phyloP scores from a whole-genome alignment of 2,113 vertebrate species.

The Actinemys pallida region DNA sequence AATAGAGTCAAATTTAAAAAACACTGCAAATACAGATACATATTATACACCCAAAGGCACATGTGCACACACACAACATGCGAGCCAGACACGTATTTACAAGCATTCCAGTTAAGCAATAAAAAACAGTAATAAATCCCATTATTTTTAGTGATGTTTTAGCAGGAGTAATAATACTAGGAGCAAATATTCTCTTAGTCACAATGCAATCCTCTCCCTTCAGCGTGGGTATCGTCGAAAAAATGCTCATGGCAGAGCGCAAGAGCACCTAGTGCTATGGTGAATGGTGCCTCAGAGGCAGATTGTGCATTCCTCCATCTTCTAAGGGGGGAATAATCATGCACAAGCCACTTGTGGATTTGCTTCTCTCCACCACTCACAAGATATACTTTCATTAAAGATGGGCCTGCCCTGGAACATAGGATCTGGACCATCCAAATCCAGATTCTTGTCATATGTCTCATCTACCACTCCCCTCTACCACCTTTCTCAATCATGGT shows the following conservation, averaged over 20 bases:
- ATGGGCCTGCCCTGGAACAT: accelerated
- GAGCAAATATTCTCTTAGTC: not conserved
- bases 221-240: accelerated
- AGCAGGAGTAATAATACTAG: not conserved
- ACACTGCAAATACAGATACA: not conserved
- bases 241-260: accelerated
- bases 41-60: not conserved
- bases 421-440: not conserved
- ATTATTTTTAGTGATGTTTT: not conserved
- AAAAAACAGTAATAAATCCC: not conserved
- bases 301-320: not conserved
- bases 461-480: not conserved
- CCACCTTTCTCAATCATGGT: not conserved
- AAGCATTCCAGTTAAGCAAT: not conserved
- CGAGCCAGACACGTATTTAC: not conserved
- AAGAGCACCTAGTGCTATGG: accelerated
- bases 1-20: not conserved
- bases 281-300: not conserved
- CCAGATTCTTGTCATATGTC: not conserved
- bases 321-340: not conserved
- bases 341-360: not conserved
- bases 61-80: not conserved
- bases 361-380: not conserved
- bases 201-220: not conserved
- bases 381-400: not conserved